Evolutionary conservation across 2,888 invertebrate species (phyloP), one percentile per base, ranked within the genome.

Genomic region (Sphaerophoria taeniata): DNA sequence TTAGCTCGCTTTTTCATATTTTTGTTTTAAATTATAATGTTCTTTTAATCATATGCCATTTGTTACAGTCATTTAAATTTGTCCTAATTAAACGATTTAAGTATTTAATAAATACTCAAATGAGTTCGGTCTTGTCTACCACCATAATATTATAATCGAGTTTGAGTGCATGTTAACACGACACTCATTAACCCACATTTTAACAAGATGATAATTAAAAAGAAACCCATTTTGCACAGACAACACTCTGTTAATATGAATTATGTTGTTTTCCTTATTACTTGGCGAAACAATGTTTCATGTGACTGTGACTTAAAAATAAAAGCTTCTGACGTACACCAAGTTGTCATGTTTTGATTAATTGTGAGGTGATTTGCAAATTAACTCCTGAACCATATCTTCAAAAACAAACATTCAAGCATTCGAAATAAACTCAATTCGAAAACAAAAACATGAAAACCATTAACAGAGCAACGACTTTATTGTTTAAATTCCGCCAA

Each of bases 171-270:
- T 63, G 14, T 47, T 45, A 3, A 63, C 63, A 63, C 45, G 60
- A 43, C 12, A 43, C 6, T 43, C 60, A 60, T 60, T 60, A 60
- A 43, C 60, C 60, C 60, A 60, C 60, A 60, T 60, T 43, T 12
- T 43, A 60, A 36, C 12, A 60, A 60, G 60, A 43, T 60, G 39
- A 43, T 60, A 60, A 60, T 60, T 60, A 60, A 60, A 60, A 60
- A 60, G 3, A 16, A n/a, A 58, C 14, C 34, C 16, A n/a, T 16
- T 16, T 60, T 39, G 39, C 60, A 60, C 43, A 6, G 43, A 60
- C 39, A 39, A 43, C 12, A 60, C 39, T 43, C 24, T 9, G 60
- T 4, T 4, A 51, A 51, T 5, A 51, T 24, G 31, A 51, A 11
- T 24, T 4, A 24, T 60, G 60, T 43, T 39, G 12, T 60, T 60